Evolutionary conservation across 2,113 vertebrate genomes (phyloP), one percentile per base, ranked within the genome.

Genomic region (Chaetops frenatus): DNA sequence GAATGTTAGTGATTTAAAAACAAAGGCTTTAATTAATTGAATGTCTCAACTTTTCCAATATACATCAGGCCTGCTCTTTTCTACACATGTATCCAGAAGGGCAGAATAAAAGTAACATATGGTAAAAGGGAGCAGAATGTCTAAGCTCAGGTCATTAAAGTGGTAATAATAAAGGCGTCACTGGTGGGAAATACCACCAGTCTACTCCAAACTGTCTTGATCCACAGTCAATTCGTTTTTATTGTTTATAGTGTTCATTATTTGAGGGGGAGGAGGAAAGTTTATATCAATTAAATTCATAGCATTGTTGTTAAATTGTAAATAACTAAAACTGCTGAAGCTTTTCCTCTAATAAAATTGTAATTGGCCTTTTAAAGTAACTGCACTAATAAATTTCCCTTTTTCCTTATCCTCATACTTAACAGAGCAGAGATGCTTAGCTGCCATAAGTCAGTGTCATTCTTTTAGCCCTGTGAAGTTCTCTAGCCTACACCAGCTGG

Each of bases 311-410:
- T 86, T 92, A 73, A 81, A 76, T 50, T 95, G 66, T 95, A 95
- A 96, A 87, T 92, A 95, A 92, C 65, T 71, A 53, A 65, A 89
- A 92, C 44, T 76, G 70, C 86, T 85, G 74, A 92, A 95, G 78
- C 50, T 85, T 94, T 81, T 95, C 53, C n/a, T 88, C 84, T 87
- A 79, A 82, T 94, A 95, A 95, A 95, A 91, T 54, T 88, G 25
- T 88, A 93, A 96, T 86, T 90, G 71, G 64, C 50, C 62, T 93
- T 91, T 94, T 87, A 96, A 91, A 90, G 42, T 91, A 90, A 87
- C 66, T 85, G 36, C 42, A 33, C 14, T 76, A 76, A 89, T 94
- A 95, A 95, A 94, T 92, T 86, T 60, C 35, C 33, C 9, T 57
- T 81, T 86, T 44, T 16, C 3, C 3, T 80, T 38, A 35, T 71